Conservation (phyloP, 2,797 vertebrate species). For the Podargus strigoides region DNA sequence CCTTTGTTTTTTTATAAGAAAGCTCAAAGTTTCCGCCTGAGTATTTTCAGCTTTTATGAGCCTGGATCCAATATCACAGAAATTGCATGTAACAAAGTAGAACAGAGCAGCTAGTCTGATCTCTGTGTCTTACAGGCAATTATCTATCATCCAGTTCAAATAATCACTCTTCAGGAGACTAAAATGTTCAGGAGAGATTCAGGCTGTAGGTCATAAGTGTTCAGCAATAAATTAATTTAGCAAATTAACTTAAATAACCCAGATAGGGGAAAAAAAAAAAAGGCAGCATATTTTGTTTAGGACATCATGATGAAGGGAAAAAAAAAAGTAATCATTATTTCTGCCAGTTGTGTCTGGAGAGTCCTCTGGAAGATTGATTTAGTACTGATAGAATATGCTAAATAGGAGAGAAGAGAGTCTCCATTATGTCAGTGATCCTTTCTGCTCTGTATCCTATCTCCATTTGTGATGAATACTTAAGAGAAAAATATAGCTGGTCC, state of each 20-base stretch:
- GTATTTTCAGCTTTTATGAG: neutral
- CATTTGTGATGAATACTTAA: neutral
- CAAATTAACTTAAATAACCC: neutral
- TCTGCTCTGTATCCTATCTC: neutral
- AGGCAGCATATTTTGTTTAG: neutral
- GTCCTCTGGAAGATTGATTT: neutral
- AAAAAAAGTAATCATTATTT: neutral
- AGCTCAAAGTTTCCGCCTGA: neutral
- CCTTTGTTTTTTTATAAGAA: neutral
- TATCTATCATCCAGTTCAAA: neutral
- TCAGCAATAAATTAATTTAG: neutral
- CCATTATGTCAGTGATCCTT: neutral
- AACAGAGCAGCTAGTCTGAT: neutral
- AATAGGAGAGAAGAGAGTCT: neutral
- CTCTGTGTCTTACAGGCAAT: neutral
- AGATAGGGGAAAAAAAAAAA: neutral
- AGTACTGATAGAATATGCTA: neutral
- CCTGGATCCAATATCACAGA: neutral
- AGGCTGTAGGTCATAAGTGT: neutral
- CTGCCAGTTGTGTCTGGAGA: neutral
- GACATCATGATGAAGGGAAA: neutral
- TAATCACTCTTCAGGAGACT: neutral
- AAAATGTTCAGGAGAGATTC: neutral
- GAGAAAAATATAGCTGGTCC: neutral
- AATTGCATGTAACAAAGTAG: neutral